Evolutionary conservation across 2,888 invertebrate genomes (phyloP).

Genomic region (Meandrusa payeni): DNA sequence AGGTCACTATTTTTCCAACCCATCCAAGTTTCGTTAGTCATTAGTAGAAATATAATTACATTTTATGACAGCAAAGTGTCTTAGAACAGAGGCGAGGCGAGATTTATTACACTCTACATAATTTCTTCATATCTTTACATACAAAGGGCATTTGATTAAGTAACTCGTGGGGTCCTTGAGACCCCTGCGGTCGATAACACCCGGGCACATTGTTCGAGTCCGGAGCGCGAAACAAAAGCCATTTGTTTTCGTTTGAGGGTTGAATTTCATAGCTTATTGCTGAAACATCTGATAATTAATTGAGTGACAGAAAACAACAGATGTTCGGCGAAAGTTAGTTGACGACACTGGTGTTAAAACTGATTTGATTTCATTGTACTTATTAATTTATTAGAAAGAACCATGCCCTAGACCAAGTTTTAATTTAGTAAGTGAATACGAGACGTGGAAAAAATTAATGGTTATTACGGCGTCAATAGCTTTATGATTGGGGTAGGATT

Average conservation of each 20-base stretch:
- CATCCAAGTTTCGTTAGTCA: conserved; percentile 1
- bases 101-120: conserved; percentile 12
- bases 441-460: no score
- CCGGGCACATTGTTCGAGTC: conserved; percentile 25
- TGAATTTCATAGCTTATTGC: conserved; percentile 21
- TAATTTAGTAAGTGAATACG: no score
- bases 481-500: no score
- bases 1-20: background rate
- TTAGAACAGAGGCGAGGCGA: background rate
- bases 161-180: conserved; percentile 6
- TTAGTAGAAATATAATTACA: conserved; percentile 11
- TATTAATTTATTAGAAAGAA: no score
- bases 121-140: conserved; percentile 18
- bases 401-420: no score
- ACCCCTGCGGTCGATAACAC: conserved; percentile 10
- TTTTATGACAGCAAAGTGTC: conserved; percentile 10
- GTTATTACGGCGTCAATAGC: no score
- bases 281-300: conserved; percentile 20
- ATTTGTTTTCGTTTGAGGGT: conserved; percentile 20
- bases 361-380: conserved; percentile 4
- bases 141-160: conserved; percentile 20
- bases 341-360: conserved; percentile 7
- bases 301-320: conserved; percentile 11
- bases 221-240: conserved; percentile 13
- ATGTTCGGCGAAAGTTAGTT: conserved; percentile 1